A percentile compares a stretch with the other conserved stretches of the same genome.
Conservation (phyloP, 1,140 invertebrate genomes). For the Drosophila hydei region DNA sequence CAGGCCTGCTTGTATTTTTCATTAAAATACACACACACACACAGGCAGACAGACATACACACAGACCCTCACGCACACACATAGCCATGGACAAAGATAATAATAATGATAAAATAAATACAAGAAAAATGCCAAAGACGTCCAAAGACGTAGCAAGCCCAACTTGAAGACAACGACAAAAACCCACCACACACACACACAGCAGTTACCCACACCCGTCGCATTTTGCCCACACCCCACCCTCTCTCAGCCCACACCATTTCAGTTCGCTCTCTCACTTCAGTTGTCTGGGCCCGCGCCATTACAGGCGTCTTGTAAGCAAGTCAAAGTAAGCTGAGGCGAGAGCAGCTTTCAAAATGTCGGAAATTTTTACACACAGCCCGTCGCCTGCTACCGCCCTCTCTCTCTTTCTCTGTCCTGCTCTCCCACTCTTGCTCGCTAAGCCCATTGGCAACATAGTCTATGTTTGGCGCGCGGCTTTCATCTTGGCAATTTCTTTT, state of each 20-base stretch:
- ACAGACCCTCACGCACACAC: conserved; percentile 29
- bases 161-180: neutral
- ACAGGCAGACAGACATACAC: conserved; percentile 27
- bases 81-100: conserved; percentile 80
- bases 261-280: too few relatives aligned
- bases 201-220: neutral
- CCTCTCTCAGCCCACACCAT: neutral
- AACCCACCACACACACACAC: conserved; percentile 1
- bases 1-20: conserved; percentile 49
- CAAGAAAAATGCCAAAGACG: conserved; percentile 61
- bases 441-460: conserved; percentile 30
- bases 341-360: conserved; percentile 74
- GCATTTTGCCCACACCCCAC: conserved; percentile 3
- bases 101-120: conserved; percentile 83
- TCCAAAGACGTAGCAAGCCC: conserved; percentile 18
- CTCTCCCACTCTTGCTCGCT: neutral
- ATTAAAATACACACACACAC: conserved; percentile 51
- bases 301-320: conserved; percentile 43
- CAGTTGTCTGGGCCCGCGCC: conserved; percentile 24
- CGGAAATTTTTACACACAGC: conserved; percentile 71
- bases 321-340: conserved; percentile 72
- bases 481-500: conserved; percentile 82
- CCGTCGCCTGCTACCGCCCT: neutral
- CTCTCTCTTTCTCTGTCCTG: neutral
- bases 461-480: conserved; percentile 56